These are phyloP conservation scores for Reticulitermes lucifugus DNA, from an alignment of 2,888 invertebrate genomes.

Conservation along the genomic window DNA sequence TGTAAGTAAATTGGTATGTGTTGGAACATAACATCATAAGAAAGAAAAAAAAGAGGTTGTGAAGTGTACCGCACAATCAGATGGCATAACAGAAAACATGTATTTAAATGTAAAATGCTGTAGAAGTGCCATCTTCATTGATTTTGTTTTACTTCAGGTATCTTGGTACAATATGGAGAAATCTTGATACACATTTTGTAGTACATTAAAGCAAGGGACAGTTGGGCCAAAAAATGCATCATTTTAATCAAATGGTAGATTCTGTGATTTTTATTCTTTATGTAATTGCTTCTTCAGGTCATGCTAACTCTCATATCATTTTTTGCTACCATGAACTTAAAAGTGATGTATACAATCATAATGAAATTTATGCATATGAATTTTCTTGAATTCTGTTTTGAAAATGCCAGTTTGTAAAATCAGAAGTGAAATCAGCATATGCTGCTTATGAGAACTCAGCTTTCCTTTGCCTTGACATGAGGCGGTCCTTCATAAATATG, in stretches of 20 bases:
- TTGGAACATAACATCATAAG: too few species aligned
- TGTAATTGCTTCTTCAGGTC: too few species aligned
- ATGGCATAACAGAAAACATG: too few species aligned
- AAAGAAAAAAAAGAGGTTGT: too few species aligned
- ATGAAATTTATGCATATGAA: too few species aligned
- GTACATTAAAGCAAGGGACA: not conserved
- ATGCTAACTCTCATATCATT: not conserved
- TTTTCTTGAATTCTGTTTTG: not conserved
- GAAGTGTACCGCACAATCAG: too few species aligned
- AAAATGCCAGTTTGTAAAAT: not conserved
- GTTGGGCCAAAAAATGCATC: not conserved
- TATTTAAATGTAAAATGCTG: too few species aligned
- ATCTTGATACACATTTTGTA: not conserved
- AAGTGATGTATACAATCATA: too few species aligned
- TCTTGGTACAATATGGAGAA: not conserved
- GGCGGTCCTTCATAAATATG: constrained; percentile 37
- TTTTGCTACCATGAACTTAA: not conserved
- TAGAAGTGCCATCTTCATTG: too few species aligned
- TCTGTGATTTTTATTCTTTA: not conserved
- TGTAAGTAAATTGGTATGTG: too few species aligned
- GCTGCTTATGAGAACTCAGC: not conserved
- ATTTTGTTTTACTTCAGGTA: too few species aligned
- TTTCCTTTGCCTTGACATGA: constrained; percentile 22
- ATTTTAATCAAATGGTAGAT: not conserved
- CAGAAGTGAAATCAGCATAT: not conserved